Evolutionary conservation across 92 coral and sea anemone genomes (phyloP), one percentile per base, ranked within the genome.

Genomic region (Phenganax subtilis): DNA sequence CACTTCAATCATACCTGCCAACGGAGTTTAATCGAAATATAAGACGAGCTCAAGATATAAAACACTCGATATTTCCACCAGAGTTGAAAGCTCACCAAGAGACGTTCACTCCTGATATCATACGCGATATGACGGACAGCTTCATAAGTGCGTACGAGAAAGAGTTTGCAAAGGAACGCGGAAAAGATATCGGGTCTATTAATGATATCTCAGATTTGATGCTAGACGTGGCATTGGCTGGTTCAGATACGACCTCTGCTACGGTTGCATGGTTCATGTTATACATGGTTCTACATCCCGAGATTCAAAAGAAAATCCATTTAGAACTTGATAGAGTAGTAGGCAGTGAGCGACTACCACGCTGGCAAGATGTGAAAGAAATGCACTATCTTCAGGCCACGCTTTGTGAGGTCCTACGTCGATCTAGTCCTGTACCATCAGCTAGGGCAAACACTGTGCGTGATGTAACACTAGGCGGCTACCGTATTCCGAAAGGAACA

Each of bases 201-300:
- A 31, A 71, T 71, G 76, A 71, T 71, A 71, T 71, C 55, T 55
- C 76, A 4, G 76, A 55, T 31, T 71, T 71, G 31, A 71, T 71
- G 76, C 51, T 71, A 55, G 76, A 71, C 57, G 76, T 71, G 31
- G 76, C 76, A 12, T 53, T 71, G 29, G 76, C 12, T 71, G 76
- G 91, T 11, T 77, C 85, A 53, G 91, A 89, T 52, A 89, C 91
- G 17, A 79, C 87, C 7, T 62, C 87, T 16, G 79, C 89, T 25
- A 63, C 85, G 0, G 54, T 89, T 15, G 51, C 51, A 7, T 89
- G 91, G 91, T 67, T 83, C 16, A 71, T 86, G 44, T 51, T 73
- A 29, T 86, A 82, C 72, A 71, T 88, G 57, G 76, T 86, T 0
- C 75, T 72, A 20, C 12, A 85, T 64, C 91, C 91, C 15, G 80